Evolutionary conservation across 2,888 invertebrate species (phyloP).

Genomic region (Pristionchus exspectatus): DNA sequence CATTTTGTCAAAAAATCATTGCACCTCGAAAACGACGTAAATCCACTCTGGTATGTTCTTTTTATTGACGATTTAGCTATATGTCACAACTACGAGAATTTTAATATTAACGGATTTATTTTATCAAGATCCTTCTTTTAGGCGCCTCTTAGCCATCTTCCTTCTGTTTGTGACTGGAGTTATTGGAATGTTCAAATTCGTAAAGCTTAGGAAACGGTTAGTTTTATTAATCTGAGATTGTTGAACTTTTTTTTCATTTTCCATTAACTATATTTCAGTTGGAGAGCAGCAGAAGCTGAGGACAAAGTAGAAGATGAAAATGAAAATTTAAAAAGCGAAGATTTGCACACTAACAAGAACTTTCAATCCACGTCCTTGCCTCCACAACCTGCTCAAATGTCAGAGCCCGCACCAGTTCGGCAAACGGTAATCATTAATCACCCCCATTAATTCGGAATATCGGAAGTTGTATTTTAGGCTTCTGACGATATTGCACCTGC

Average conservation of each 20-base stretch:
- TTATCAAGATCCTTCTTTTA: neutral
- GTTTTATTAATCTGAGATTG: neutral
- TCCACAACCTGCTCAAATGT: neutral
- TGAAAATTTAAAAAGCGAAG: neutral
- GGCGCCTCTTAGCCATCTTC: conserved; percentile 50
- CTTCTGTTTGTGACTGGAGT: conserved; percentile 42
- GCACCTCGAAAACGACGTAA: conserved; percentile 45
- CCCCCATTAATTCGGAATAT: neutral
- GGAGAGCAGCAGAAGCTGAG: neutral
- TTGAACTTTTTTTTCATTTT: neutral
- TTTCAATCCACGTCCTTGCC: neutral
- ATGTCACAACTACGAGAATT: neutral
- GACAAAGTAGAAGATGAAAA: neutral
- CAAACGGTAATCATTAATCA: neutral
- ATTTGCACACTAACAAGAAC: neutral
- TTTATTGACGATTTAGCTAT: neutral
- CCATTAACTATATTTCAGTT: neutral
- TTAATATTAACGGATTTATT: neutral
- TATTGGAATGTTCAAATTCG: conserved; percentile 33
- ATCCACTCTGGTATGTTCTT: conserved; percentile 44
- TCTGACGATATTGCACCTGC: neutral
- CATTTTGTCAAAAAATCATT: conserved; percentile 44
- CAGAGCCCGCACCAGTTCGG: neutral
- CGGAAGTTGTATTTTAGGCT: neutral
- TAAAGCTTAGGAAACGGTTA: conserved; percentile 26